phyloP scores from a whole-genome alignment of 2,113 vertebrate genomes.

The Drymodes brunneopygia region DNA sequence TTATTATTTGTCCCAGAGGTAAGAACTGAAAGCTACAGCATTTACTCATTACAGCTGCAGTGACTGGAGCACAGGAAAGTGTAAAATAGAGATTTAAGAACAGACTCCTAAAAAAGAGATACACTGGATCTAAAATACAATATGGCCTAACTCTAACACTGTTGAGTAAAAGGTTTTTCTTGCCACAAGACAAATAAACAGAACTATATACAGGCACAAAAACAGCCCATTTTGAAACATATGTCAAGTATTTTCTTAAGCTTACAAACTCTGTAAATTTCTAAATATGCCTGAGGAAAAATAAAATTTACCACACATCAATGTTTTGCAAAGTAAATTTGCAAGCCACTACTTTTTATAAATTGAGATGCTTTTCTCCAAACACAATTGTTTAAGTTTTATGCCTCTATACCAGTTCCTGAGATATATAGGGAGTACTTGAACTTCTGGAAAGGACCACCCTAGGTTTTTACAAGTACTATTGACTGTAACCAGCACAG shows the following conservation, averaged over 20 bases:
- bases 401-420: not conserved
- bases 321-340: conserved; percentile 43
- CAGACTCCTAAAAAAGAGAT: conserved; percentile 17
- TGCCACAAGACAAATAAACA: conserved; percentile 48
- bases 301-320: conserved; percentile 31
- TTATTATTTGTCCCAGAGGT: conserved; percentile 23
- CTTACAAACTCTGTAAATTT: conserved; percentile 49
- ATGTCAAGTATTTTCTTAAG: conserved; percentile 62
- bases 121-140: conserved; percentile 23
- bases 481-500: not conserved
- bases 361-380: conserved; percentile 7
- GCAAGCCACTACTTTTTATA: not conserved
- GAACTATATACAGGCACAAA: not conserved
- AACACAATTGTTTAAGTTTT: not conserved
- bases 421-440: not conserved
- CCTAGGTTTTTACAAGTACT: not conserved
- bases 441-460: not conserved
- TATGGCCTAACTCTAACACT: not conserved
- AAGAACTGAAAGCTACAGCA: conserved; percentile 3
- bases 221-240: conserved; percentile 23
- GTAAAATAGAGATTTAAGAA: conserved; percentile 33
- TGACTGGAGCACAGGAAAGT: not conserved
- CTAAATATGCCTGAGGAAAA: conserved; percentile 47
- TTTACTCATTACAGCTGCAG: conserved; percentile 15
- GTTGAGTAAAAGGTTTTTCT: conserved; percentile 8